Evolutionary conservation across 2,113 vertebrate genomes (phyloP), one percentile per base, ranked within the genome.

Genomic region (Seriola rivoliana): DNA sequence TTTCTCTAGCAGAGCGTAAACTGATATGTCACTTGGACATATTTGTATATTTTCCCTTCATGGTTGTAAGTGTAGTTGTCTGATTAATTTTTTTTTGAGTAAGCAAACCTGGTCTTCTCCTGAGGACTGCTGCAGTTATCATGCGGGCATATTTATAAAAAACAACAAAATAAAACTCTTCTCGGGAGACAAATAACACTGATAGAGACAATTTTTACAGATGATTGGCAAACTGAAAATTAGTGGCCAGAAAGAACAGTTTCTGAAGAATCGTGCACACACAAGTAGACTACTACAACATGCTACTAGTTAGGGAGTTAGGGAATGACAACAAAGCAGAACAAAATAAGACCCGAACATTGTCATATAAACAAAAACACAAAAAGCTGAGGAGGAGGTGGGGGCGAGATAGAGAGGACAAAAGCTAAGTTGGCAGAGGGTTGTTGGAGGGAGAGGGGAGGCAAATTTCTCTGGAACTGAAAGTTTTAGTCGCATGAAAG

Each of bases 241-340:
- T 87, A 52, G 90, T 71, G 90, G 80, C 62, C 78, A 85, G 90
- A 92, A 88, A 91, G 89, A 95, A 94, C 78, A 67, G 86, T 91
- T 92, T 93, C 91, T 92, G 94, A 90, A 93, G 91, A 94, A 93
- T 92, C 95, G 94, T 96, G 95, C 95, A 96, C 94, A 94, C 94
- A 95, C 93, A 94, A 91, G 93, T 86, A 88, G 94, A 95, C 96
- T 95, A 97, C 96, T 95, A 97, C 96, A 94, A 97, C 98, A 99
- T 99, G 97, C 98, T 97, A 96, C 95, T 94, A 96, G 94, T 93
- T 87, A 92, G 93, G 91, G 92, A 94, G 89, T 88, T 86, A 92
- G 68, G 91, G 92, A 91, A 89, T 92, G 94, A 95, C 88, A 58
- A 91, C 71, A 68, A 91, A 94, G 94, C 81, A 0, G 78, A 91